Conservation (phyloP, 1,140 invertebrate species). For the Ostrea denselamellosa region DNA sequence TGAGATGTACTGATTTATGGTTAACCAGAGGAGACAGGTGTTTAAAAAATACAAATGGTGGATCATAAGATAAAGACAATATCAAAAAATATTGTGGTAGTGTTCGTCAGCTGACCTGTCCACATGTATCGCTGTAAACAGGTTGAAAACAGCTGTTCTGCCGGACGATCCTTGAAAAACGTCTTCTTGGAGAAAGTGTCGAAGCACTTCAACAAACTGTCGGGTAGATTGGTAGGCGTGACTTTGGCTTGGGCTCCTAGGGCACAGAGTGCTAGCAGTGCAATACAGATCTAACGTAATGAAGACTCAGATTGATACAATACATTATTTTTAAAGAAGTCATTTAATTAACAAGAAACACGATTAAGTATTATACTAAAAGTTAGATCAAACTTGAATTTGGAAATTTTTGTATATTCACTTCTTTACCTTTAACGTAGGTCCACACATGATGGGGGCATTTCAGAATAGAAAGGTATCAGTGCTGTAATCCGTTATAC, state of each 20-base stretch:
- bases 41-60: not conserved
- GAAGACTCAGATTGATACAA: not conserved
- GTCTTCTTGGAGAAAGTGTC: not conserved
- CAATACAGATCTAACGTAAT: not conserved
- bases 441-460: no score
- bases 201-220: conserved; percentile 5
- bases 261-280: not conserved
- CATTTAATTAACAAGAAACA: not conserved
- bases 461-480: no score
- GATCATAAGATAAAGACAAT: no score
- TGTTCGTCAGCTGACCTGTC: not conserved
- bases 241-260: not conserved
- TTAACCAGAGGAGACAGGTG: no score
- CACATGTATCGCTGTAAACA: conserved; percentile 5
- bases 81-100: not conserved
- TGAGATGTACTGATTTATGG: no score
- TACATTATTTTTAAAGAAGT: not conserved
- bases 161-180: not conserved
- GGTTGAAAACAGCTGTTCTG: not conserved
- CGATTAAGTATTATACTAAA: no score
- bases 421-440: no score
- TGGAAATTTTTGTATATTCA: no score
- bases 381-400: no score
- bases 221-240: not conserved
- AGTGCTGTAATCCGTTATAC: no score